phyloP scores from a whole-genome alignment of 2,113 vertebrate genomes.

The Piprites chloris region DNA sequence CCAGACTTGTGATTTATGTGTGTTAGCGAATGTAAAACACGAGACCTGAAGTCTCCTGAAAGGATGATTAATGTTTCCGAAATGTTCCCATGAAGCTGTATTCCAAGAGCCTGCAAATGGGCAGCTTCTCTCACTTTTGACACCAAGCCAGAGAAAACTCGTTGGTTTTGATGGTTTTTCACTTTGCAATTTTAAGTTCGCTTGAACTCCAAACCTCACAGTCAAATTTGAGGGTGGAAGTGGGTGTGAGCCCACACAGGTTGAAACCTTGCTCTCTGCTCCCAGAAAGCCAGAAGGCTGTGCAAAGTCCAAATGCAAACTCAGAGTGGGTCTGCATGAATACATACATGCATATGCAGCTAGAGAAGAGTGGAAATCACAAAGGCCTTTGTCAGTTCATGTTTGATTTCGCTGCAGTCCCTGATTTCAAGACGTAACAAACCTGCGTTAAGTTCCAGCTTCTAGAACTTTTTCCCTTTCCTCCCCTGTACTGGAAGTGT shows the following conservation, averaged over 20 bases:
- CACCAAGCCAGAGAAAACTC: constrained; percentile 41
- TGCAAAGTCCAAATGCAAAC: not conserved
- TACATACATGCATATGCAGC: not conserved
- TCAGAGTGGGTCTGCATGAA: not conserved
- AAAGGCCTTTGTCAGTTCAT: not conserved
- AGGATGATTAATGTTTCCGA: constrained; percentile 40
- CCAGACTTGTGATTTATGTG: constrained; percentile 25
- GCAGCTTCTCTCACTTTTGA: constrained; percentile 28
- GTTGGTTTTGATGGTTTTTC: constrained; percentile 18
- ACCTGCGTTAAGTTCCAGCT: not conserved
- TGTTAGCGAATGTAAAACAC: not conserved
- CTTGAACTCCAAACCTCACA: constrained; percentile 28
- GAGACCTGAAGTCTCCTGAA: constrained; percentile 20
- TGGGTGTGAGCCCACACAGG: constrained; percentile 52
- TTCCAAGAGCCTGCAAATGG: not conserved
- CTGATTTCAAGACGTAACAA: not conserved
- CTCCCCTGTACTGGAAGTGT: not conserved
- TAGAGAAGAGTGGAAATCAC: not conserved
- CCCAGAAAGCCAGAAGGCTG: not conserved
- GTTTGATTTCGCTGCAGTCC: not conserved
- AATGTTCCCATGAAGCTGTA: constrained; percentile 30
- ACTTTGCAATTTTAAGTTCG: constrained; percentile 25
- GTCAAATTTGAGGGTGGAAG: constrained; percentile 43
- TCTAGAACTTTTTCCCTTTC: not conserved
- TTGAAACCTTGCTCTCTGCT: not conserved